A percentile compares a stretch with the other conserved stretches of the same genome.
These are phyloP conservation scores for Campoletis raptor DNA, from an alignment of 2,888 invertebrate genomes.

Conservation along the genomic window DNA sequence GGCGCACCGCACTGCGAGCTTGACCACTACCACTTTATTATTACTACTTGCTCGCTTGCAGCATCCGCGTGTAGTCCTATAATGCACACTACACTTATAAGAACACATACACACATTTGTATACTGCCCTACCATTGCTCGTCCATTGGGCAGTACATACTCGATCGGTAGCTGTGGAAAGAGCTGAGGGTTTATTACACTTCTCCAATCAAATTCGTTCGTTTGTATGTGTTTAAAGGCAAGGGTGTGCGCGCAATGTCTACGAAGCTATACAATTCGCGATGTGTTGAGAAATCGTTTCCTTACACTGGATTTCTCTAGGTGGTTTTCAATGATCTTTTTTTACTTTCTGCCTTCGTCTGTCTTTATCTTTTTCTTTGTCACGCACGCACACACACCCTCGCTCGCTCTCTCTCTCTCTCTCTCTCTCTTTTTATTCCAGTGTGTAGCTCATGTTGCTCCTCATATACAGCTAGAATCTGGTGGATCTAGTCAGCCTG, in stretches of 20 bases:
- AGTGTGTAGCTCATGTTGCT: not conserved
- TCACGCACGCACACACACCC: not conserved
- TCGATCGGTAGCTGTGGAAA: constrained; percentile 3
- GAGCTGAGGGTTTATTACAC: constrained; percentile 77
- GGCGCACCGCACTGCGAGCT: constrained; percentile 70
- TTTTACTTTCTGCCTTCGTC: not conserved
- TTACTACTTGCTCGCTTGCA: constrained; percentile 76
- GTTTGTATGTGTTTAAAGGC: constrained; percentile 44
- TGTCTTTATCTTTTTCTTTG: constrained; percentile 13
- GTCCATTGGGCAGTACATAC: constrained; percentile 23
- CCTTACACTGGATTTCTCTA: constrained; percentile 31
- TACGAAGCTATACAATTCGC: constrained; percentile 18
- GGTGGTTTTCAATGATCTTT: not conserved
- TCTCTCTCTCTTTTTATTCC: not conserved
- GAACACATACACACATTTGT: constrained; percentile 1
- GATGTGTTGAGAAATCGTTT: constrained; percentile 46
- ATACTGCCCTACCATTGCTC: not conserved
- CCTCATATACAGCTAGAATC: constrained; percentile 27
- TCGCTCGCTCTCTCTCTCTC: not conserved
- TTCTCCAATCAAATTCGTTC: constrained; percentile 76
- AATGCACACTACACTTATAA: not conserved
- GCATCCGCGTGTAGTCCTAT: constrained; percentile 24
- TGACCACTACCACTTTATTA: constrained; percentile 83
- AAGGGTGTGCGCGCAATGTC: constrained; percentile 5
- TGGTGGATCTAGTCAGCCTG: constrained; percentile 30